These are phyloP conservation scores for Cheilinus undulatus DNA, from an alignment of 2,113 vertebrate genomes.

Conservation along the genomic window DNA sequence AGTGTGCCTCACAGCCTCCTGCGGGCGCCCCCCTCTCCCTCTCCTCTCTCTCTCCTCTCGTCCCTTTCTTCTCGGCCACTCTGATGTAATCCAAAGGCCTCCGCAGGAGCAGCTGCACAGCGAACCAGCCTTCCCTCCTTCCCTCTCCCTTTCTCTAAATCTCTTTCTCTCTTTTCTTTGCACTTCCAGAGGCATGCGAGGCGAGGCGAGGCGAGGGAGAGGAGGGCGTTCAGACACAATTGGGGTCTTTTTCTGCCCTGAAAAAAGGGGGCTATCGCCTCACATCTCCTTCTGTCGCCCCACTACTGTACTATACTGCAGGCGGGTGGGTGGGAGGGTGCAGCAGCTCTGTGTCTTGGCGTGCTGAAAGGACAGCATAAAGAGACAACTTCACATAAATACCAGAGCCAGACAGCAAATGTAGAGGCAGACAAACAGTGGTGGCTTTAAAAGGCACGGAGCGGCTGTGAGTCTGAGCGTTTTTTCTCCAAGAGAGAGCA, in stretches of 20 bases:
- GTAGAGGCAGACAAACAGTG: constrained; percentile 27
- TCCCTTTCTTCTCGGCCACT: constrained; percentile 84
- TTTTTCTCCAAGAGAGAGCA: no score
- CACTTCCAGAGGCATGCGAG: constrained; percentile 82
- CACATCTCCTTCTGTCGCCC: constrained; percentile 86
- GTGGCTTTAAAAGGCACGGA: constrained; percentile 14
- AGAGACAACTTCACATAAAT: constrained; percentile 58
- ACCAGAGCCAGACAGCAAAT: constrained; percentile 40
- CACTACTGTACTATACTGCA: constrained; percentile 81
- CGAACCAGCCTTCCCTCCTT: constrained; percentile 85
- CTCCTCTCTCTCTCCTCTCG: constrained; percentile 65
- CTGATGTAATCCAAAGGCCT: constrained; percentile 94
- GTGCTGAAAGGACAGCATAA: constrained; percentile 54
- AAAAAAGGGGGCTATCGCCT: constrained; percentile 89
- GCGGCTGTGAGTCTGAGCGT: background rate
- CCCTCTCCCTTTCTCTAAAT: constrained; percentile 78
- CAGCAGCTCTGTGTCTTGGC: constrained; percentile 48
- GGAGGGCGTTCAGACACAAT: constrained; percentile 89
- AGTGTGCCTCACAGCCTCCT: constrained; percentile 83
- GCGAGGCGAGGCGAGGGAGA: constrained; percentile 85
- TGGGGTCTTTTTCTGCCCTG: constrained; percentile 88
- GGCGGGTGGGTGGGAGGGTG: constrained; percentile 76
- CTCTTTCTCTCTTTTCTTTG: constrained; percentile 79
- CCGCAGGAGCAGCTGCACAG: constrained; percentile 92
- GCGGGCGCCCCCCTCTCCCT: constrained; percentile 66